Evolutionary conservation across 2,888 invertebrate genomes (phyloP).

Genomic region (Entomobrya proxima): DNA sequence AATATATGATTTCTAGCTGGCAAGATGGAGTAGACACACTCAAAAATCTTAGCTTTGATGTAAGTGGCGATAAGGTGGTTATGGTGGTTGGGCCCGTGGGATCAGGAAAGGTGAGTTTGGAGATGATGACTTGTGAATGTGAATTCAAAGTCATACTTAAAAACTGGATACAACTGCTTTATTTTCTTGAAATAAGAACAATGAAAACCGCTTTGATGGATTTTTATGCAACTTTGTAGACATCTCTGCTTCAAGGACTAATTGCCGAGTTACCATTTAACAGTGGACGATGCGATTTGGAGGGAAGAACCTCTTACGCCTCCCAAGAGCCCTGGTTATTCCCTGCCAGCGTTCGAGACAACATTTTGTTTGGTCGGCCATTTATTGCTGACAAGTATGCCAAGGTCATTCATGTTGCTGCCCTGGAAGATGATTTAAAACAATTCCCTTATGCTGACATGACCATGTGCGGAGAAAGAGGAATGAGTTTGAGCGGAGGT

Average conservation of each 20-base stretch:
- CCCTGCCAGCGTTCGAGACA: conserved; percentile 80
- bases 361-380: conserved; percentile 77
- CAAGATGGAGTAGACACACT: conserved; percentile 45
- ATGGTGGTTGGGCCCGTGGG: conserved; percentile 71
- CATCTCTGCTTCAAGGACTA: conserved; percentile 70
- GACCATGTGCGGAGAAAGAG: conserved; percentile 80
- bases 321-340: conserved; percentile 74
- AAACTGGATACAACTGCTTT: too few relatives aligned
- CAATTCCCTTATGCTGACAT: conserved; percentile 79
- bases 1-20: conserved; percentile 61
- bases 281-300: conserved; percentile 63
- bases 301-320: conserved; percentile 70
- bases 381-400: conserved; percentile 60
- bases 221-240: conserved; percentile 51
- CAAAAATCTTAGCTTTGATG: conserved; percentile 60
- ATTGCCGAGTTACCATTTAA: conserved; percentile 70
- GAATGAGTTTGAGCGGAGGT: conserved; percentile 80
- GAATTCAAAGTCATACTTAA: too few relatives aligned
- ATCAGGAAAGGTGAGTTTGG: conserved; percentile 50
- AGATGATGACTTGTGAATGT: not conserved
- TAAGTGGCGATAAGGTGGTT: conserved; percentile 64
- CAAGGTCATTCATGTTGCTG: conserved; percentile 79
- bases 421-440: conserved; percentile 78
- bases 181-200: too few relatives aligned
- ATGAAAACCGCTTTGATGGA: not conserved